These are phyloP conservation scores for Sycophila sp. DNA, from an alignment of 1,140 invertebrate species.

Conservation along the genomic window DNA sequence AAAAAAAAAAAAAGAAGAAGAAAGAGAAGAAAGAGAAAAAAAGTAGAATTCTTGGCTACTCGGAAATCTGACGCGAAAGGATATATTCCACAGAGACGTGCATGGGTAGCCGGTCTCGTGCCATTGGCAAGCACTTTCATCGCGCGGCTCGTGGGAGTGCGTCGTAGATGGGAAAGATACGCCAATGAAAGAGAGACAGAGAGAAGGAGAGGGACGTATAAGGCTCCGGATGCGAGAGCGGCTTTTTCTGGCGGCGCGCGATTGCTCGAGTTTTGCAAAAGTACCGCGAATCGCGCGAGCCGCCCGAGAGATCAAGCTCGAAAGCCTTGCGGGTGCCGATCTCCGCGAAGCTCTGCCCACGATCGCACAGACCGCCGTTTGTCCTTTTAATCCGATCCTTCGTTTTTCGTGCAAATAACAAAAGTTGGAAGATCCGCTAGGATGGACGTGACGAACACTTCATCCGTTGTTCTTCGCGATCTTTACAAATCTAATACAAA, in stretches of 20 bases:
- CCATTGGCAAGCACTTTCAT: background rate
- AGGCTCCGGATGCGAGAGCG: conserved; percentile 26
- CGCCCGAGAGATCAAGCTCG: background rate
- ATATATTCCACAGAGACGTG: background rate
- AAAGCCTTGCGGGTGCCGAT: too few species aligned
- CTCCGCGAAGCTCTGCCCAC: too few species aligned
- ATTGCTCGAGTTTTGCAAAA: conserved; percentile 10
- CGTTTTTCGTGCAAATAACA: too few species aligned
- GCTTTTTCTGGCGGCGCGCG: conserved; percentile 6
- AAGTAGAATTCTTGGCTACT: too few species aligned
- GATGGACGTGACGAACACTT: too few species aligned
- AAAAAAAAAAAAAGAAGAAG: too few species aligned
- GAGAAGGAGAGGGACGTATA: background rate
- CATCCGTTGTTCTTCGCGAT: too few species aligned
- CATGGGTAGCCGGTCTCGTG: background rate
- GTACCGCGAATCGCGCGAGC: background rate
- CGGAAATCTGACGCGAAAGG: too few species aligned
- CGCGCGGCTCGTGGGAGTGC: conserved; percentile 16
- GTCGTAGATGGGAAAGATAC: conserved; percentile 17
- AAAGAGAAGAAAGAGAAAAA: too few species aligned
- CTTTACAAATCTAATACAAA: background rate
- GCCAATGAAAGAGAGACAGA: background rate
- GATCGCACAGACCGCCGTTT: too few species aligned
- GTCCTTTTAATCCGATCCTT: too few species aligned
- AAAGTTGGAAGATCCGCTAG: too few species aligned